Base-by-base conservation (phyloP, 2,797 vertebrate species). In the Enteromius paludinosus region DNA sequence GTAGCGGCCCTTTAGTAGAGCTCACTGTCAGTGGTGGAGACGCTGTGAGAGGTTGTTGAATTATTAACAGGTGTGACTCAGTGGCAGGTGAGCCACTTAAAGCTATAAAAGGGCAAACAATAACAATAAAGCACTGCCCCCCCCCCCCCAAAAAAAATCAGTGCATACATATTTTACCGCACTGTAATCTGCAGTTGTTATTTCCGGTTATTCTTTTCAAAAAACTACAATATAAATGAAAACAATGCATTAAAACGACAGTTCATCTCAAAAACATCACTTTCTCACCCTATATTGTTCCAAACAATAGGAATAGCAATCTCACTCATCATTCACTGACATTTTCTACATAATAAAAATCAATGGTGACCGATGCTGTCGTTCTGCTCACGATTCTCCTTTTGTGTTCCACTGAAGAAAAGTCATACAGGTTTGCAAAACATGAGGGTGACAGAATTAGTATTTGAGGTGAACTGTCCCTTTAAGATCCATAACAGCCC, bases 41-140 rank as follows among this genome's bases (percentile, higher is more conserved):
- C 30, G 5, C 62, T 8, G 62, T 59, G 47, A 49, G 80, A 82
- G 62, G 49, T 49, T 30, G 35, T 33, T 83, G 14, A 77, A 83
- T 83, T 77, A 77, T 77, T 83, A 68, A 83, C 73, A 66, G 23
- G 15, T 23, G 35, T 23, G 49, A 77, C 25, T 69, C 18, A 69
- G 54, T 78, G 25, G 81, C 20, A 76, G 25, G 52, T 18, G 73
- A 33, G 25, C 2, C 38, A 69, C 49, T 41, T 43, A 56, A 64
- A 43, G 38, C 47, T 41, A 8, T 54, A 68, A 69, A 43, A 74
- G 8, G 30, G 5, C 7, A 64, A 81, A 81, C 10, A 69, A 56
- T 25, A 69, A 20, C 28, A 43, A 75, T 38, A 68, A 45, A 76
- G 0, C 1, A 68, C 14, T n/a, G n/a, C n/a, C n/a, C n/a, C n/a